Evolutionary conservation across 2,797 vertebrate genomes (phyloP).

Genomic region (Peromyscus melanophrys): DNA sequence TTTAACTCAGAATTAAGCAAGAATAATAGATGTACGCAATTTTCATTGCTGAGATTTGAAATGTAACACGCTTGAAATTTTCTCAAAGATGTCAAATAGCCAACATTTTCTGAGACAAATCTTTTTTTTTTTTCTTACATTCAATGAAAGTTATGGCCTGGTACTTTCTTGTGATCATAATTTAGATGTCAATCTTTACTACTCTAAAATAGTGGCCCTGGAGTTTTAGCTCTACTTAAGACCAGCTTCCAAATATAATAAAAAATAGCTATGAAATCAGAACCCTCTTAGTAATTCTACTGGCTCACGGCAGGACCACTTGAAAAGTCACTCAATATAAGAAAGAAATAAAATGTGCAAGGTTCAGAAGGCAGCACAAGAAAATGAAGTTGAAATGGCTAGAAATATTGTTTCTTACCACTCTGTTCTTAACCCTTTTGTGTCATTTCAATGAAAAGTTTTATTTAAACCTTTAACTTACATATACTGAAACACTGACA

Average conservation of each 20-base stretch:
- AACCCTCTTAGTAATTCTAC: conserved; percentile 85
- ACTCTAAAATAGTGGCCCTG: conserved; percentile 80
- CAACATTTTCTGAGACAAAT: conserved; percentile 72
- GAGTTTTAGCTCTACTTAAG: conserved; percentile 82
- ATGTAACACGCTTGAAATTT: conserved; percentile 67
- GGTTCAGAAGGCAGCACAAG: conserved; percentile 71
- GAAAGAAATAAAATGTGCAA: conserved; percentile 79
- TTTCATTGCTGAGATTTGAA: conserved; percentile 67
- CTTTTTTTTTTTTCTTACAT: conserved; percentile 45
- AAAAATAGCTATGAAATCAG: conserved; percentile 85
- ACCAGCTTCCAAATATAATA: conserved; percentile 83
- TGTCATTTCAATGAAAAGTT: conserved; percentile 44
- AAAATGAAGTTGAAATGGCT: conserved; percentile 67
- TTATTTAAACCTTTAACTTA: conserved; percentile 34
- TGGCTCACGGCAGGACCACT: conserved; percentile 77
- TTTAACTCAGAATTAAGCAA: conserved; percentile 74
- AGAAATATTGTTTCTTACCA: conserved; percentile 72
- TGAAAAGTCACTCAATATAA: conserved; percentile 80
- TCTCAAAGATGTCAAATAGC: conserved; percentile 61
- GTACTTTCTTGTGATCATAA: conserved; percentile 81
- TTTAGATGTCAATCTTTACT: conserved; percentile 85
- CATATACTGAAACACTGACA: background rate
- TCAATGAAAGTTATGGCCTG: conserved; percentile 70
- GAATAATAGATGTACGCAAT: conserved; percentile 65
- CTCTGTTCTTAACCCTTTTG: conserved; percentile 72